phyloP scores from a whole-genome alignment of 2,888 invertebrate genomes.

The Polydrusus tereticollis region DNA sequence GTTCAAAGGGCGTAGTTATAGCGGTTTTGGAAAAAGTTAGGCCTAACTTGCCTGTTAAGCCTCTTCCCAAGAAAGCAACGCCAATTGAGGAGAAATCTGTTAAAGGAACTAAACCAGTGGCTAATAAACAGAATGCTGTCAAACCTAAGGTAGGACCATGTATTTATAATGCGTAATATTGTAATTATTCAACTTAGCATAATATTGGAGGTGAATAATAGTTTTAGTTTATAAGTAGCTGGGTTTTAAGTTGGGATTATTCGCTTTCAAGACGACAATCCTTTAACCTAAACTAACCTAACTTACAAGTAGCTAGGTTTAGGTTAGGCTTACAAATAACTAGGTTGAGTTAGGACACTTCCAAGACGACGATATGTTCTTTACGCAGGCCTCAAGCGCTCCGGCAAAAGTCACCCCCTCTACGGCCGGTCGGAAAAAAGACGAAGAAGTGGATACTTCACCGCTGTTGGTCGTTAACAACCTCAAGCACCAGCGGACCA shows the following conservation, averaged over 20 bases:
- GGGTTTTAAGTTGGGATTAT: too few relatives aligned
- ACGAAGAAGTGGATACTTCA: slow-evolving; percentile 86
- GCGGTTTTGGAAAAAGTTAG: slow-evolving; percentile 87
- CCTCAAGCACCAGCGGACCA: slow-evolving; percentile 91
- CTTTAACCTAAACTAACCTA: too few relatives aligned
- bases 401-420: slow-evolving; percentile 52
- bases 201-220: too few relatives aligned
- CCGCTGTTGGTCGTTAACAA: slow-evolving; percentile 86
- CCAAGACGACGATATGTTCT: too few relatives aligned
- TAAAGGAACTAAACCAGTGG: slow-evolving; percentile 71
- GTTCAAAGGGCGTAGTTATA: slow-evolving; percentile 82
- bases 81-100: slow-evolving; percentile 68
- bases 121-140: slow-evolving; percentile 67
- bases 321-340: too few relatives aligned
- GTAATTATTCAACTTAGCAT: too few relatives aligned
- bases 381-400: slow-evolving; percentile 21
- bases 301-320: too few relatives aligned
- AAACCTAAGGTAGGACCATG: slow-evolving; percentile 69
- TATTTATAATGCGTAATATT: neutral
- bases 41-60: slow-evolving; percentile 86
- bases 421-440: slow-evolving; percentile 76
- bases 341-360: too few relatives aligned
- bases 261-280: too few relatives aligned
- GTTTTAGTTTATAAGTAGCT: too few relatives aligned
- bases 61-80: slow-evolving; percentile 76